Conservation (phyloP, 1,140 invertebrate species). For the Dreissena rostriformis region DNA sequence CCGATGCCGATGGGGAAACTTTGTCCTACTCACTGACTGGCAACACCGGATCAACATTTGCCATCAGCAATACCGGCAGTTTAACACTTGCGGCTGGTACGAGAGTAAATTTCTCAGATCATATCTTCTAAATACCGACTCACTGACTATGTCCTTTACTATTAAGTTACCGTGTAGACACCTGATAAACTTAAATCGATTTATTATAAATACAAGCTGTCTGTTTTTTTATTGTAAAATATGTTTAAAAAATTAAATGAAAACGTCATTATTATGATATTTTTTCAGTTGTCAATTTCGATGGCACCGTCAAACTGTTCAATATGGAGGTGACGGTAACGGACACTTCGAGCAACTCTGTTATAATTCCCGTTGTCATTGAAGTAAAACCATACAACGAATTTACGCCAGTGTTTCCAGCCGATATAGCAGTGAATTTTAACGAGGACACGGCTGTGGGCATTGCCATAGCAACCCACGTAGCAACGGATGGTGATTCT, state of each 20-base stretch:
- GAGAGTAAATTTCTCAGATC: constrained; percentile 13
- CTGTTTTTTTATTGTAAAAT: too few species aligned
- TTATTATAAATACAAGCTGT: too few species aligned
- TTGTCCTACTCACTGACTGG: constrained; percentile 60
- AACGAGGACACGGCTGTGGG: constrained; percentile 57
- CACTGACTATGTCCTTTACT: too few species aligned
- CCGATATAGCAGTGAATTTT: constrained; percentile 24
- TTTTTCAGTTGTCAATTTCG: not conserved
- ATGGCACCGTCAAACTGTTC: constrained; percentile 49
- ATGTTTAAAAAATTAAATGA: not conserved
- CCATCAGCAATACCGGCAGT: constrained; percentile 38
- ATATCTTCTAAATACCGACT: too few species aligned
- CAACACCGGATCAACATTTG: constrained; percentile 58
- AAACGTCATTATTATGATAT: not conserved
- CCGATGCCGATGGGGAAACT: constrained; percentile 59
- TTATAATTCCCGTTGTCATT: constrained; percentile 56
- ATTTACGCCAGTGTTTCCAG: constrained; percentile 53
- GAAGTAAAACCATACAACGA: constrained; percentile 57
- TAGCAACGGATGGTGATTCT: constrained; percentile 62
- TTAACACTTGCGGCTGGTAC: constrained; percentile 60
- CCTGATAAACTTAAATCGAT: constrained; percentile 67
- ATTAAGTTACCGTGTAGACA: constrained; percentile 17
- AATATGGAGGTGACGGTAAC: constrained; percentile 55
- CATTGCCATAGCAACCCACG: constrained; percentile 46
- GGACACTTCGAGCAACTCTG: constrained; percentile 52